Evolutionary conservation across 2,113 vertebrate species (phyloP), one percentile per base, ranked within the genome.

Genomic region (Alectura lathami): DNA sequence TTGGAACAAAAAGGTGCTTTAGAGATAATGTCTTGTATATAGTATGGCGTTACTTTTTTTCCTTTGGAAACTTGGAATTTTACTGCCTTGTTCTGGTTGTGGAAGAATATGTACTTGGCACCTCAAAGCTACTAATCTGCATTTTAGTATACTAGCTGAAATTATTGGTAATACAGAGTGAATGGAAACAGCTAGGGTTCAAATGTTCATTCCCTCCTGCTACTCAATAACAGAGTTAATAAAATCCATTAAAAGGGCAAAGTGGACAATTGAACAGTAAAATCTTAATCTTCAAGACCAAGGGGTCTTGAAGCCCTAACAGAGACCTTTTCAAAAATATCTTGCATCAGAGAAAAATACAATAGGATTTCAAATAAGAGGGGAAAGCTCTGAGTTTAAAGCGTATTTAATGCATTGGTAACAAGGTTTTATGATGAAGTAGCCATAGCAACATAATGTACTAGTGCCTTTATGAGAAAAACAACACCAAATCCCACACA

Each of bases 381-480:
- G 13, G 45, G 27, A 20, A 75, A 73, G 51, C 8, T 27, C 13
- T 27, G 26, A 67, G 22, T 68, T 88, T 74, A 72, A 69, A 77
- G n/a, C 43, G 56, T 18, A n/a, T 9, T 11, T 32, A 4, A 1
- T 50, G 54, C 20, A 24, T 16, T 34, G 9, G 29, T 47, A 77
- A 57, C 43, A 74, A 60, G 15, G 26, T 6, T 78, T 86, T 83
- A 29, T 63, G 66, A 53, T 40, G 40, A 48, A 78, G 48, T 59
- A 91, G 38, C 73, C 73, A 82, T 40, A 78, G 77, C 43, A 84
- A 86, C 90, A 67, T 51, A 48, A 67, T 8, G 21, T 30, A 83
- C 26, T 13, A 3, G 34, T 34, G 14, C 16, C 38, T 93, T 40
- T 34, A 32, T 59, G 70, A 75, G 26, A 81, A 77, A 91, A 80